phyloP scores from a whole-genome alignment of 2,797 vertebrate genomes.

The Urosaurus nigricauda region DNA sequence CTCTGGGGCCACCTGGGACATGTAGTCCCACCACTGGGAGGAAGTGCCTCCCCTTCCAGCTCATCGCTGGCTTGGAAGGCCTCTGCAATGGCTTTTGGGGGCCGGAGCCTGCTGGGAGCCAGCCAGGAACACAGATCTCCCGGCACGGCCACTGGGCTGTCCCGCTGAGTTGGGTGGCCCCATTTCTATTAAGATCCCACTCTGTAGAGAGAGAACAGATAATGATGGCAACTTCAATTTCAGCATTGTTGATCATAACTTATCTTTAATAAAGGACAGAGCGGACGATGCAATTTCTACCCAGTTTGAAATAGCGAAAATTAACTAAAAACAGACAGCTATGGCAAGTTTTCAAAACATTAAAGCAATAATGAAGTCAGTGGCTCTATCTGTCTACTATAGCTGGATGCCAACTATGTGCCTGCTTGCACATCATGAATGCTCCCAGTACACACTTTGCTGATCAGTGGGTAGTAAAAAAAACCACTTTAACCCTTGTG shows the following conservation, averaged over 20 bases:
- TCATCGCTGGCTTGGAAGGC: too few relatives aligned
- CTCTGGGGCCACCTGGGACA: too few relatives aligned
- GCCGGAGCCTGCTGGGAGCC: too few relatives aligned
- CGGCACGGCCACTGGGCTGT: too few relatives aligned
- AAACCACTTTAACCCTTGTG: background rate
- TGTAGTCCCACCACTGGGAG: too few relatives aligned
- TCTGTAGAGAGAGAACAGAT: background rate
- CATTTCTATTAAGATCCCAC: background rate
- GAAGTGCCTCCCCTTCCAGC: too few relatives aligned
- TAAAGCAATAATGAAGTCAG: background rate
- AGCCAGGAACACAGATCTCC: too few relatives aligned
- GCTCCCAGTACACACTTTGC: background rate
- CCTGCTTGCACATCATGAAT: background rate
- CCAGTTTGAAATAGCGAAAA: background rate
- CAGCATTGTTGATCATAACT: background rate
- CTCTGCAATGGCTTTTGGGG: too few relatives aligned
- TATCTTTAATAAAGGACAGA: constrained; percentile 2
- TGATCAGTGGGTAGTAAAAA: background rate
- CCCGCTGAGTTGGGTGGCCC: too few relatives aligned
- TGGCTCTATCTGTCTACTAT: background rate
- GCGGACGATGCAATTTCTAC: background rate
- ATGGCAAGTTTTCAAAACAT: background rate
- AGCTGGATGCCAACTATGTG: background rate
- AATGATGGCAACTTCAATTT: background rate
- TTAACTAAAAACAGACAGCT: background rate